phyloP scores from a whole-genome alignment of 2,888 invertebrate species.

The Synanthedon vespiformis region DNA sequence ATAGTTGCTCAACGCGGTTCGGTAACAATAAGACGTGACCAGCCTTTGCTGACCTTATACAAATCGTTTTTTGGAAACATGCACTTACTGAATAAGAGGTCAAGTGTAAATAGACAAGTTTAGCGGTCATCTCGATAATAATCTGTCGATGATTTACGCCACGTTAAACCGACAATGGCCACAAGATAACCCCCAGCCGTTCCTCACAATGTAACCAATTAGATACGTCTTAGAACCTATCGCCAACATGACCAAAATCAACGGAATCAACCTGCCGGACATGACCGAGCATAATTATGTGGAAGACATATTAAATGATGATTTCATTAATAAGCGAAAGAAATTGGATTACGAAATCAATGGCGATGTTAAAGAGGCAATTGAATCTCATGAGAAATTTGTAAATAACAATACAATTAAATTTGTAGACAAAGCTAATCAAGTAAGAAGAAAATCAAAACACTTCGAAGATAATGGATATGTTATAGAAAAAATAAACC shows the following conservation, averaged over 20 bases:
- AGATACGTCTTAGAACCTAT: slow-evolving; percentile 25
- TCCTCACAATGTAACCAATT: slow-evolving; percentile 61
- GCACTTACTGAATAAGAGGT: slow-evolving; percentile 25
- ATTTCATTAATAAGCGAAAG: slow-evolving; percentile 35
- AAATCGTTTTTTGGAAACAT: slow-evolving; percentile 32
- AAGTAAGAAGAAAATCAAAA: slow-evolving; percentile 33
- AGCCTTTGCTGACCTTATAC: slow-evolving; percentile 23
- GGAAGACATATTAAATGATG: slow-evolving; percentile 48
- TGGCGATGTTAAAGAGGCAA: slow-evolving; percentile 6
- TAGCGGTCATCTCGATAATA: slow-evolving; percentile 63
- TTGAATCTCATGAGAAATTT: background rate
- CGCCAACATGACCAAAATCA: slow-evolving; percentile 56
- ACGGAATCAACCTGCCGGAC: slow-evolving; percentile 39
- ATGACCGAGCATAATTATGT: slow-evolving; percentile 42
- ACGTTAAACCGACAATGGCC: slow-evolving; percentile 60
- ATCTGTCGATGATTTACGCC: slow-evolving; percentile 66
- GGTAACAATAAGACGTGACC: slow-evolving; percentile 49
- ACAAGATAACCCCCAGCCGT: slow-evolving; percentile 41
- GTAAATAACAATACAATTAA: slow-evolving; percentile 32
- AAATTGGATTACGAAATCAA: slow-evolving; percentile 28
- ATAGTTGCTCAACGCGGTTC: slow-evolving; percentile 52
- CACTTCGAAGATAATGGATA: slow-evolving; percentile 19
- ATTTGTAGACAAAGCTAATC: slow-evolving; percentile 14
- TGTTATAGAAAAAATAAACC: slow-evolving; percentile 16
- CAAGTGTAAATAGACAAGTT: slow-evolving; percentile 28